Evolutionary conservation across 2,888 invertebrate species (phyloP), one percentile per base, ranked within the genome.

Genomic region (Sialis fuliginosa): DNA sequence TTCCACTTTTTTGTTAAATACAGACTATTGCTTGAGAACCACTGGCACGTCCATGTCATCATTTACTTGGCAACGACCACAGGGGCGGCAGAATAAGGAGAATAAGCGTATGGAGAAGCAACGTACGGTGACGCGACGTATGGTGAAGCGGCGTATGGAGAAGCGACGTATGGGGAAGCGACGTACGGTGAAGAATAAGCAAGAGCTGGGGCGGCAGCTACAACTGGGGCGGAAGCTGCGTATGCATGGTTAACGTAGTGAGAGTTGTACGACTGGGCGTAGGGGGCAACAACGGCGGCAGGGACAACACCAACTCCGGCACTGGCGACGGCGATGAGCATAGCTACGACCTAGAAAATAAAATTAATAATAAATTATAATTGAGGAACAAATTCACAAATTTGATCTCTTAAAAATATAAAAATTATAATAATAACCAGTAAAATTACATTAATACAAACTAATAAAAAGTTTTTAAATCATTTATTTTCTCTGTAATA

Each of bases 231-330:
- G 0, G 83, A 83, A 7, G 79, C 70, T 30, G 82, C 81, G 4
- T 82, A 71, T 0, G 83, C 83, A 55, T 84, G 84, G 65, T 83
- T 81, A 48, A 84, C 70, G 13, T 77, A 69, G 55, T 82, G 83
- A 0, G 82, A 81, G 49, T 81, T 81, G 65, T 81, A 85, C 9
- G 81, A 81, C 54, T 74, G 76, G 46, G 84, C 83, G 55, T 81
- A 82, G 4, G 84, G 82, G 1, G 82, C 78, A 4, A 82, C 69
- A 48, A 74, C 72, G 45, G 75, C 71, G 4, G 77, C 77, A 9
- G 66, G 64, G 4, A 60, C 58, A 5, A 63, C 56, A 33, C 35
- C 35, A n/a, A 35, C n/a, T 9, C 61, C 62, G 54, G 61, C 63
- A 53, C 57, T 55, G 49, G 59, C 30, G 40, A 39, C 39, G 30